Base-by-base conservation (phyloP, 2,797 vertebrate genomes). In the Prunella strophiata region DNA sequence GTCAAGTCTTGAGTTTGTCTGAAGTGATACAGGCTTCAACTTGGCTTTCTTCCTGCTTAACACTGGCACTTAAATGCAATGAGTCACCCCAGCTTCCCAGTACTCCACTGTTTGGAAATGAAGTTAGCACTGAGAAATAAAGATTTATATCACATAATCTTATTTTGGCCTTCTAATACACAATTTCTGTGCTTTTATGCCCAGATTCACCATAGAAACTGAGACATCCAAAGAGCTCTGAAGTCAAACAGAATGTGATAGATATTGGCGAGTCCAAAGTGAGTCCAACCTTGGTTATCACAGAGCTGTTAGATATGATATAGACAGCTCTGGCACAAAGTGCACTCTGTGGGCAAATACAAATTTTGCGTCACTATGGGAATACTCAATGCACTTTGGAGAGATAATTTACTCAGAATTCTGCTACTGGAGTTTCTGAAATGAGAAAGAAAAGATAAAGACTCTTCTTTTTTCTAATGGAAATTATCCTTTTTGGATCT, bases 131-230 rank as follows among this genome's bases (percentile, higher is more conserved):
- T 70, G 36, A 88, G 45, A 80, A 94, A 91, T 71, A 59, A 83
- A 91, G 72, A 65, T 87, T 85, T 91, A 88, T 82, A 68, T 74
- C 65, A 61, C 17, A n/a, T 32, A 93, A 94, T 65, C 38, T 78
- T 14, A n/a, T 88, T 71, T 72, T 54, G 26, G 8, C 7, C 67
- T 80, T 67, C 55, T 80, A 83, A 71, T 51, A 50, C 11, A 71
- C 19, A 65, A 11, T 66, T 50, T 48, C 21, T 21, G 3, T 78
- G 30, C 14, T 88, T 84, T 77, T 34, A 14, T 71, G 30, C 23
- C 32, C 17, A 81, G 52, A 71, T 86, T 94, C 70, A 71, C n/a
- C 20, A 48, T 12, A 84, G 89, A 92, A 95, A 93, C 45, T 8
- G 32, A 89, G 47, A 78, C 2, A 34, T 54, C 43, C 17, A 25